These are phyloP conservation scores for Heliconius congener DNA, from an alignment of 1,140 invertebrate species.

Conservation along the genomic window DNA sequence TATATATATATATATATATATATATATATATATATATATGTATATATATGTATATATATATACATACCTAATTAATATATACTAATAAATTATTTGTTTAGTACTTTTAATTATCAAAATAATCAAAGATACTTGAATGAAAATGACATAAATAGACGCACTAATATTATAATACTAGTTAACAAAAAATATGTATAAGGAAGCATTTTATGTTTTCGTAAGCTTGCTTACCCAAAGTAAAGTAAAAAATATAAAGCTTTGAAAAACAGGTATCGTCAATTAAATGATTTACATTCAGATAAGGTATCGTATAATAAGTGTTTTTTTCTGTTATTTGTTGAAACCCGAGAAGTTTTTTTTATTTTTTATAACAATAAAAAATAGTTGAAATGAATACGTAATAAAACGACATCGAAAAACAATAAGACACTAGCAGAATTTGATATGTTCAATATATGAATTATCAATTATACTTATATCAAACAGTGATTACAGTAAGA, in stretches of 20 bases:
- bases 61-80: too few species aligned
- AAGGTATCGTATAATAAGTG: not conserved
- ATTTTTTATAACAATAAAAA: not conserved
- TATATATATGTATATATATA: too few species aligned
- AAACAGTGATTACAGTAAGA: not conserved
- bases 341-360: not conserved
- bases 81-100: too few species aligned
- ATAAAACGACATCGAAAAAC: not conserved
- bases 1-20: too few species aligned
- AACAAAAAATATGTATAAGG: not conserved
- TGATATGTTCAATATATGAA: not conserved
- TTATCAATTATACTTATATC: not conserved
- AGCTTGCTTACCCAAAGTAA: not conserved
- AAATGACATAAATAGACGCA: too few species aligned
- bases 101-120: too few species aligned
- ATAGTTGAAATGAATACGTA: not conserved
- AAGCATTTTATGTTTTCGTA: not conserved
- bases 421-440: not conserved
- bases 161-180: not conserved
- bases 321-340: not conserved
- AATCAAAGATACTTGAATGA: too few species aligned
- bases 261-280: not conserved
- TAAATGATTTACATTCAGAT: not conserved
- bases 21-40: too few species aligned
- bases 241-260: conserved; percentile 3